These are phyloP conservation scores for Sarcoramphus papa DNA, from an alignment of 2,797 vertebrate genomes.

Conservation along the genomic window DNA sequence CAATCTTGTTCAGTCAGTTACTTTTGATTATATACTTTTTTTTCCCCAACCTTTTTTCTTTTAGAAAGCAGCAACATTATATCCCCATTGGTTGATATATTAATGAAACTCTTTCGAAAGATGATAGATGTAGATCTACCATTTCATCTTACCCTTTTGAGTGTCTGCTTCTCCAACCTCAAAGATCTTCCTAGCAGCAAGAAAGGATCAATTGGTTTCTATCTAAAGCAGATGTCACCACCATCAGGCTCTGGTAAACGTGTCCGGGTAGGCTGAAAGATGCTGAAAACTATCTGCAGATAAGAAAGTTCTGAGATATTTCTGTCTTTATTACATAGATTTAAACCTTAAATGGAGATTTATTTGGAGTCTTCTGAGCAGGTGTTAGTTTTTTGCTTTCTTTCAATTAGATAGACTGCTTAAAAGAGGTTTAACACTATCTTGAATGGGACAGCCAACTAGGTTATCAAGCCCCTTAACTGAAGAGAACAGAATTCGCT, in stretches of 20 bases:
- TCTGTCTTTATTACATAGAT: not conserved
- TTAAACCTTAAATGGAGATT: not conserved
- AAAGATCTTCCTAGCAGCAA: constrained; percentile 60
- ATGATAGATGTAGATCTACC: constrained; percentile 78
- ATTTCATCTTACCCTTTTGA: constrained; percentile 89
- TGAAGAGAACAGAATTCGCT: not conserved
- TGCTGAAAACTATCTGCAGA: not conserved
- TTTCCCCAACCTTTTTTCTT: not conserved
- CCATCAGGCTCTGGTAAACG: not conserved
- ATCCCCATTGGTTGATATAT: constrained; percentile 73
- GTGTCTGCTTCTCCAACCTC: constrained; percentile 88
- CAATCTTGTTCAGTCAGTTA: not conserved
- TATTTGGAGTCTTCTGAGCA: not conserved
- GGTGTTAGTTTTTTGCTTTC: not conserved
- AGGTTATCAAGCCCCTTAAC: not conserved
- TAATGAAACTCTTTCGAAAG: constrained; percentile 88
- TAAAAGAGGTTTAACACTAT: not conserved
- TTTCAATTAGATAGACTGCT: not conserved
- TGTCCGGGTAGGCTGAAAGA: constrained; percentile 39
- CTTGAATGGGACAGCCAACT: not conserved
- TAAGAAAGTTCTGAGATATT: not conserved
- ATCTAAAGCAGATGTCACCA: constrained; percentile 68
- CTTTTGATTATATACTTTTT: not conserved
- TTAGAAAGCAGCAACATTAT: constrained; percentile 70
- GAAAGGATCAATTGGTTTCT: constrained; percentile 82